Percentiles rank a stretch among this genome's conserved stretches.
Evolutionary conservation across 2,113 vertebrate genomes (phyloP).

Genomic region (Rhinoptilus africanus): DNA sequence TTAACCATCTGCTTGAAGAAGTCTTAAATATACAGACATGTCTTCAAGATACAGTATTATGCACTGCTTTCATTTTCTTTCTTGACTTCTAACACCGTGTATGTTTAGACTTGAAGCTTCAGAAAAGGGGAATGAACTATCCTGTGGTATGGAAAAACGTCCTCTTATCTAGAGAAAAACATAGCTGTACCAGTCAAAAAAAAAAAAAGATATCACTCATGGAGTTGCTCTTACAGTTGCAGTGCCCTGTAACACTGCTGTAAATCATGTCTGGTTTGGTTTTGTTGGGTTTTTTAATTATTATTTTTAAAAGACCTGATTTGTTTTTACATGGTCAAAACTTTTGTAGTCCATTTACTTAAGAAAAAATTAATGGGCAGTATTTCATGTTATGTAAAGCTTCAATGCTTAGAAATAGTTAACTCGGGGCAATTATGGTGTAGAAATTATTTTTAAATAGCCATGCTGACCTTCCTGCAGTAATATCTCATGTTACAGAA

Average conservation of each 20-base stretch:
- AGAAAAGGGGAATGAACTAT: neutral
- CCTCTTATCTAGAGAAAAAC: conserved; percentile 13
- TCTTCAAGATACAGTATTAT: neutral
- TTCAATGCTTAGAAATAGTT: neutral
- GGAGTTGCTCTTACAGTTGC: neutral
- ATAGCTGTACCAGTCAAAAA: neutral
- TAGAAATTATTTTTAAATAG: neutral
- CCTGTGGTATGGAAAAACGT: neutral
- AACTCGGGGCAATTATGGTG: neutral
- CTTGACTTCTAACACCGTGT: neutral
- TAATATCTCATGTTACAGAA: neutral
- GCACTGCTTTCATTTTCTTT: neutral
- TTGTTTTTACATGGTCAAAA: neutral
- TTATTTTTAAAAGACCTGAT: neutral
- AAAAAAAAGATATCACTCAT: neutral
- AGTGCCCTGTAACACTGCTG: neutral
- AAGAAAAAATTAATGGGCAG: neutral
- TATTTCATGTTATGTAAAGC: neutral
- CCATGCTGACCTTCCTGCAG: neutral
- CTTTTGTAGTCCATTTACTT: neutral
- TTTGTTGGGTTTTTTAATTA: neutral
- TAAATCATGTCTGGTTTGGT: neutral
- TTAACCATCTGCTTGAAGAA: neutral
- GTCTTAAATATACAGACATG: neutral
- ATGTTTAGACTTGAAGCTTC: neutral